Percentiles rank a stretch among this genome's conserved stretches.
These are phyloP conservation scores for Brachyptera risi DNA, from an alignment of 2,888 invertebrate species.

Conservation along the genomic window DNA sequence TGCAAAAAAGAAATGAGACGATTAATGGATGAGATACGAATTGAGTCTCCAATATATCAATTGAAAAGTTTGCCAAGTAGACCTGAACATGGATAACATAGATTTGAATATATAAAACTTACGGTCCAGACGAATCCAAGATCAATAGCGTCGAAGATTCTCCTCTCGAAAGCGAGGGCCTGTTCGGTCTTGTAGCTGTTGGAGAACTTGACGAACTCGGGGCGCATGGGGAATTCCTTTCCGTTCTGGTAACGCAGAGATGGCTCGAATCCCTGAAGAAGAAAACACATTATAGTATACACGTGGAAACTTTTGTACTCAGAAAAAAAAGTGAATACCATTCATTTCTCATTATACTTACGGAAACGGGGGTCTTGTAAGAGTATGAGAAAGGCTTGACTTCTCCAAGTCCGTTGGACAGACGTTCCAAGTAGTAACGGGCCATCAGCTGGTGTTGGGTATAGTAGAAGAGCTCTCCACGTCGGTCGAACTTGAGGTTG, in stretches of 20 bases:
- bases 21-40: too few species aligned
- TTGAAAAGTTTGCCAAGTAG: too few species aligned
- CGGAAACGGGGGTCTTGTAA: conserved; percentile 13
- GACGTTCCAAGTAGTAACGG: conserved; percentile 70
- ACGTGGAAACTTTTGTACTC: neutral
- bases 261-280: conserved; percentile 40
- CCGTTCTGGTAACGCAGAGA: conserved; percentile 59
- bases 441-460: conserved; percentile 63
- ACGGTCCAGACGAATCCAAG: conserved; percentile 45
- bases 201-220: conserved; percentile 9
- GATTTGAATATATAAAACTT: too few species aligned
- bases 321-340: neutral
- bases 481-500: conserved; percentile 46
- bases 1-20: too few species aligned
- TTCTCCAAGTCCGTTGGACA: conserved; percentile 65
- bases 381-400: conserved; percentile 50
- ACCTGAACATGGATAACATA: too few species aligned
- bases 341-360: neutral
- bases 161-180: conserved; percentile 32
- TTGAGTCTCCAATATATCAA: too few species aligned
- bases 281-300: neutral
- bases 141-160: conserved; percentile 42
- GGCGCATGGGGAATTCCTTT: conserved; percentile 49
- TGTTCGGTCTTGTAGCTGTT: conserved; percentile 40
- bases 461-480: conserved; percentile 48